A percentile compares a stretch with the other conserved stretches of the same genome.
These are phyloP conservation scores for Coenobita brevimanus DNA, from an alignment of 1,140 invertebrate genomes.

Conservation along the genomic window DNA sequence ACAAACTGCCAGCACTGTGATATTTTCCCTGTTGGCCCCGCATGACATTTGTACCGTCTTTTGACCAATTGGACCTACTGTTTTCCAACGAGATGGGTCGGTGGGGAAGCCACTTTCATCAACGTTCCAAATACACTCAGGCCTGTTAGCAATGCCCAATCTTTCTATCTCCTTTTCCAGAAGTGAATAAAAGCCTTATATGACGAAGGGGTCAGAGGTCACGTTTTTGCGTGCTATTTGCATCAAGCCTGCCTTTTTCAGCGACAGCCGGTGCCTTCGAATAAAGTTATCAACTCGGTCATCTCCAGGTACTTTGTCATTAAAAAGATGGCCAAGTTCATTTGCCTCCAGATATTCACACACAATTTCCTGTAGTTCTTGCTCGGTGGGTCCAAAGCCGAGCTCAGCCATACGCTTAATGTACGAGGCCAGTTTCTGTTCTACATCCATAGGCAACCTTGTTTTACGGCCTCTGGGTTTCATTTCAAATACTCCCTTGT, in stretches of 20 bases:
- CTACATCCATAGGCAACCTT: background rate
- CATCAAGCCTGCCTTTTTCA: constrained; percentile 33
- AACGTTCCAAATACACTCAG: constrained; percentile 36
- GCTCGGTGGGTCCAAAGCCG: constrained; percentile 8
- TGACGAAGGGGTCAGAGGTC: constrained; percentile 7
- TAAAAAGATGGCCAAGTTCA: background rate
- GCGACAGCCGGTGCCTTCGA: background rate
- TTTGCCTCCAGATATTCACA: background rate
- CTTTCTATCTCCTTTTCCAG: background rate
- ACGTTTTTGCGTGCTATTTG: too few species aligned
- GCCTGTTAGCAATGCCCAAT: constrained; percentile 27
- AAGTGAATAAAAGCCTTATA: too few species aligned
- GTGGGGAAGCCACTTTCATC: constrained; percentile 38
- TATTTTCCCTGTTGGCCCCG: constrained; percentile 38
- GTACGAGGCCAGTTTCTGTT: constrained; percentile 12
- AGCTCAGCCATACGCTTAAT: constrained; percentile 2
- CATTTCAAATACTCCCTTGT: background rate
- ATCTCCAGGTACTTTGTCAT: constrained; percentile 2
- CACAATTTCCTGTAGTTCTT: constrained; percentile 21
- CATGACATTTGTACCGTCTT: constrained; percentile 31
- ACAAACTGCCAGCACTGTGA: constrained; percentile 37
- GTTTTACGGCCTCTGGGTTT: background rate
- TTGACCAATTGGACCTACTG: constrained; percentile 18
- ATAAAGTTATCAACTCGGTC: constrained; percentile 35
- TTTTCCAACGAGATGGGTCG: constrained; percentile 15